Percentiles rank a stretch among this genome's conserved stretches.
phyloP scores from a whole-genome alignment of 2,797 vertebrate genomes.

The Propithecus perrieri region DNA sequence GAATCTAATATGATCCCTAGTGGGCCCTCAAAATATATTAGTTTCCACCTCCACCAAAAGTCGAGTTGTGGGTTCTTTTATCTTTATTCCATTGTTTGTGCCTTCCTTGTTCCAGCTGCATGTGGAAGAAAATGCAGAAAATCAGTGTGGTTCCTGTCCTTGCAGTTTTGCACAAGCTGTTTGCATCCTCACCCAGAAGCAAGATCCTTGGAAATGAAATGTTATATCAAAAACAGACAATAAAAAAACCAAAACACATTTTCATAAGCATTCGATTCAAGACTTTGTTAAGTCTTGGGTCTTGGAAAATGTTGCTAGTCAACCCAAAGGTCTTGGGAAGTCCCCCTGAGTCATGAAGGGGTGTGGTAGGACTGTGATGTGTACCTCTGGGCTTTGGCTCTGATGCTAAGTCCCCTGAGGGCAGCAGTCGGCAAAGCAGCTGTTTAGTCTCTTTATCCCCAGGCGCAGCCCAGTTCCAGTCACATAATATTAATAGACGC shows the following conservation, averaged over 20 bases:
- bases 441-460: neutral
- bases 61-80: neutral
- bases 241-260: neutral
- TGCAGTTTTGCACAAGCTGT: neutral
- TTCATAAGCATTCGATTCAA: neutral
- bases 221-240: neutral
- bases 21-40: neutral
- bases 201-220: slow-evolving; percentile 16
- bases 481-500: neutral
- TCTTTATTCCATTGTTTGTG: neutral
- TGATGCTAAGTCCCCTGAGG: neutral
- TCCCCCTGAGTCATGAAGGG: neutral
- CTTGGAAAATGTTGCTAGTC: neutral
- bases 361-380: neutral
- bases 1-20: neutral
- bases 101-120: fast-evolving
- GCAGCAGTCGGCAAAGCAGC: neutral
- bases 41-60: neutral
- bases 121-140: neutral
- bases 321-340: neutral
- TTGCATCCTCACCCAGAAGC: neutral
- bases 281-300: neutral
- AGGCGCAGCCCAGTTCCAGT: neutral
- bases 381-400: neutral
- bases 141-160: neutral